Base-by-base conservation (phyloP, 2,797 vertebrate genomes). In the Botia kubotai region DNA sequence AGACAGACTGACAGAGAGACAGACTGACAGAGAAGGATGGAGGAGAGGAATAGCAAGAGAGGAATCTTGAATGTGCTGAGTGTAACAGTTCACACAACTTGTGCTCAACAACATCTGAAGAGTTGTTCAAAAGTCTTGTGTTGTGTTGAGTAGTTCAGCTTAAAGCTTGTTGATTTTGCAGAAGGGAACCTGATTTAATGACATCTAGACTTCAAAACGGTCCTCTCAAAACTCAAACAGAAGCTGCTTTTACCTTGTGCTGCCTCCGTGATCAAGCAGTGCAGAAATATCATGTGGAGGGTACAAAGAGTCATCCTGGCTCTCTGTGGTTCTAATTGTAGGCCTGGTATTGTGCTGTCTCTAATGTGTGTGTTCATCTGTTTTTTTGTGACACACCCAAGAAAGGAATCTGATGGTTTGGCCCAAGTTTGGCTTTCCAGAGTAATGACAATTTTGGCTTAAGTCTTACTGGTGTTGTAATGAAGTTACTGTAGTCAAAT, bases 391-490 rank as follows among this genome's bases (percentile, higher is more conserved):
- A 91, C 91, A 92, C 93, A 91, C 94, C 93, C 91, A 83, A 91
- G 89, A 88, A 88, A 87, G 85, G 91, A 94, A 93, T 94, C 72
- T 72, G 53, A 88, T 84, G 89, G 91, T 89, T 90, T 82, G 89
- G 84, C 89, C 89, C 82, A 87, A 90, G 86, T 91, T 90, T 57
- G 84, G 85, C 85, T 82, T 90, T 87, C 86, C 88, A 83, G 53
- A 52, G 7, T 81, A 84, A 81, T 77, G 72, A 86, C 90, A 89
- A 93, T 90, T 90, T 82, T 82, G 87, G 89, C 85, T 79, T 82
- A 80, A 83, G 69, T 83, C 75, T 87, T 88, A 90, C 86, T 87
- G 81, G 84, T 84, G 83, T 83, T 86, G 89, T 89, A 87, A 78
- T 85, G 79, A 84, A 90, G 86, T 75, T 79, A 85, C 82, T 82